Percentiles rank a stretch among this genome's conserved stretches.
These are phyloP conservation scores for Abrostola tripartita DNA, from an alignment of 2,888 invertebrate species.

Conservation along the genomic window DNA sequence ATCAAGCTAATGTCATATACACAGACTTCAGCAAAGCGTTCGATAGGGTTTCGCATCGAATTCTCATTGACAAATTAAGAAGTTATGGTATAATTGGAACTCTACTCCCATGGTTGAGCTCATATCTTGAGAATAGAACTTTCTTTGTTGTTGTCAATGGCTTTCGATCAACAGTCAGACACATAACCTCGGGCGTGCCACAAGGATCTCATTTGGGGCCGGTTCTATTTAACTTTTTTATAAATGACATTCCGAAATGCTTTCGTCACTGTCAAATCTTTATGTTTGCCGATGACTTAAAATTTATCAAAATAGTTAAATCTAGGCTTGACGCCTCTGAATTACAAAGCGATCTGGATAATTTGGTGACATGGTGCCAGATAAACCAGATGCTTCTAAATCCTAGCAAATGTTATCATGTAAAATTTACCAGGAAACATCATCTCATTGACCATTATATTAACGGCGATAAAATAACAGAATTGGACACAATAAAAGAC, in stretches of 20 bases:
- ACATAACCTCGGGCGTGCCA: neutral
- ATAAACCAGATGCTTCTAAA: neutral
- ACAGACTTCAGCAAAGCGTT: slow-evolving; percentile 8
- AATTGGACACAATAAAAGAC: neutral
- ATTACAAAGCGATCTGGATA: neutral
- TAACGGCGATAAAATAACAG: neutral
- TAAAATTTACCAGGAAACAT: neutral
- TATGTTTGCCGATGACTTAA: slow-evolving; percentile 1
- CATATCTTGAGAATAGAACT: neutral
- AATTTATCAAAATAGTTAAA: neutral
- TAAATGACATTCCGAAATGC: slow-evolving; percentile 7
- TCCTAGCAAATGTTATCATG: neutral
- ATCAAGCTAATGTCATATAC: slow-evolving; percentile 1
- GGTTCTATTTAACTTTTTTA: neutral
- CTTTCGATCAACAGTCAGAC: neutral
- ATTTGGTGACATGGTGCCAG: neutral
- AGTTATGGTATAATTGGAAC: neutral
- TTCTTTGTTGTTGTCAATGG: slow-evolving; percentile 9
- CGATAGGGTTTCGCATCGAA: neutral
- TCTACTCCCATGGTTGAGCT: neutral
- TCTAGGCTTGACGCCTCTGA: neutral
- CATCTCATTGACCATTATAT: neutral
- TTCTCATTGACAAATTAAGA: neutral
- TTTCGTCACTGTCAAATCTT: neutral
- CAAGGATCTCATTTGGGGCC: slow-evolving; percentile 11